These are phyloP conservation scores for Armadillidium nasatum DNA, from an alignment of 1,140 invertebrate genomes.

Conservation along the genomic window DNA sequence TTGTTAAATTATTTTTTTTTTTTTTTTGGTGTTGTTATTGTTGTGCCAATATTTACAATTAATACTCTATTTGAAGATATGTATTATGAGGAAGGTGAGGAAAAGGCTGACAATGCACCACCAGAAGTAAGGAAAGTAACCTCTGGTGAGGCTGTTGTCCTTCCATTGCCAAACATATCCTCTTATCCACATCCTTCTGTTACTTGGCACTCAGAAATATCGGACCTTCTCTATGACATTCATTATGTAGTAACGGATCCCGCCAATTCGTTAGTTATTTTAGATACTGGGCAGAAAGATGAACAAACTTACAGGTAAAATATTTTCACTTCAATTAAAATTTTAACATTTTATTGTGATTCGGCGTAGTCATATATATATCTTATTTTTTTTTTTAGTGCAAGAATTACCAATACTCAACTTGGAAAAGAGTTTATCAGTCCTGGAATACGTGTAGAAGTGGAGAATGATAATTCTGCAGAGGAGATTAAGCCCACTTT, in stretches of 20 bases:
- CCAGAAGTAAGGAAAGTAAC: conserved; percentile 58
- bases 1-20: neutral
- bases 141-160: conserved; percentile 71
- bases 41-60: neutral
- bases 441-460: conserved; percentile 69
- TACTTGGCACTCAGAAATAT: conserved; percentile 72
- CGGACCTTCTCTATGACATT: conserved; percentile 65
- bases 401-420: conserved; percentile 77
- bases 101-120: conserved; percentile 64
- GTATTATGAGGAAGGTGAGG: conserved; percentile 47
- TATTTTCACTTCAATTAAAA: conserved; percentile 2
- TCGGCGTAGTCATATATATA: neutral
- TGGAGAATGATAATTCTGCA: conserved; percentile 48
- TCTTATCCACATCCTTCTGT: conserved; percentile 76
- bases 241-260: conserved; percentile 71
- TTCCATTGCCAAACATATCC: conserved; percentile 73
- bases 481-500: conserved; percentile 73
- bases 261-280: conserved; percentile 69
- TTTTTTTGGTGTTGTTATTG: neutral
- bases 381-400: conserved; percentile 54
- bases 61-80: neutral
- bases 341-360: neutral
- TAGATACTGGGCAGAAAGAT: conserved; percentile 66
- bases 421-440: conserved; percentile 79
- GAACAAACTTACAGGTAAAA: conserved; percentile 66